Evolutionary conservation across 2,888 invertebrate species (phyloP).

Genomic region (Harpalus rufipes): DNA sequence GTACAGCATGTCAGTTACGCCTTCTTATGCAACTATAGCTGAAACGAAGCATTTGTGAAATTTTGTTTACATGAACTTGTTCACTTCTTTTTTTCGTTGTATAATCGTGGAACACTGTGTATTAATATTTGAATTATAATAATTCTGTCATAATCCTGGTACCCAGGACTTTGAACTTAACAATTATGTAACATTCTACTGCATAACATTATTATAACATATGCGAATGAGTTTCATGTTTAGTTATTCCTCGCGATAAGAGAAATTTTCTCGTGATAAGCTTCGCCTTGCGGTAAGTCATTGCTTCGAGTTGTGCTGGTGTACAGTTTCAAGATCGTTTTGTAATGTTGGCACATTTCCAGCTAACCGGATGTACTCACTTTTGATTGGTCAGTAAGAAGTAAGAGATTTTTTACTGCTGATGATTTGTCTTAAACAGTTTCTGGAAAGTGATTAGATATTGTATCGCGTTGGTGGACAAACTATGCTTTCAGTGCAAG

Average conservation of each 20-base stretch:
- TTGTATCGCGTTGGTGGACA: constrained; percentile 24
- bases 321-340: constrained; percentile 10
- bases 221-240: neutral
- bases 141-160: too few species aligned
- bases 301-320: constrained; percentile 1
- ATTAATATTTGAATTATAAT: too few species aligned
- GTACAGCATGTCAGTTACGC: too few species aligned
- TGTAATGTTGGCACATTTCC: constrained; percentile 15
- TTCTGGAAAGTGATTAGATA: constrained; percentile 45
- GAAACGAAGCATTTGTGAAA: too few species aligned
- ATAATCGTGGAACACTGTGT: too few species aligned
- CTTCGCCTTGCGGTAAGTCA: neutral
- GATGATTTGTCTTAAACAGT: constrained; percentile 27
- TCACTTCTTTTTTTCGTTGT: too few species aligned
- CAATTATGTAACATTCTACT: too few species aligned
- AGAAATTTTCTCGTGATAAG: neutral
- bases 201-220: too few species aligned
- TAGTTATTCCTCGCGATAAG: neutral
- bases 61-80: too few species aligned
- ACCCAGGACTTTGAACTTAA: too few species aligned
- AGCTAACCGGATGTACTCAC: constrained; percentile 27
- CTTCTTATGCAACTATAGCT: too few species aligned
- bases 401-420: constrained; percentile 34
- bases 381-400: constrained; percentile 39
- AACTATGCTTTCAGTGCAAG: neutral